Base-by-base conservation (phyloP, 2,888 invertebrate genomes). In the Acrocyrtus sp. region DNA sequence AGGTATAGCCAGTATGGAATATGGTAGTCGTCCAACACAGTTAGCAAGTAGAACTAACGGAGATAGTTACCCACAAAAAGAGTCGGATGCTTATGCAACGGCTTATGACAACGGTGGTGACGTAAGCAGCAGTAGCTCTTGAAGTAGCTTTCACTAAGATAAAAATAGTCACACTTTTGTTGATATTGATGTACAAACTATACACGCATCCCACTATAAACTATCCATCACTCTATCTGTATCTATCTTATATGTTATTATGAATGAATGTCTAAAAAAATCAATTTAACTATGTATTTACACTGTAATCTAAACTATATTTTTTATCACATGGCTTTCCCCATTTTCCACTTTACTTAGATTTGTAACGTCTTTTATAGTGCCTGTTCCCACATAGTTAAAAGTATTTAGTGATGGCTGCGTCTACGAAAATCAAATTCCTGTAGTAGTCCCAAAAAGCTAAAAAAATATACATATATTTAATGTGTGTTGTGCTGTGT, bases 1-100 rank as follows among this genome's bases (percentile, higher is more conserved):
- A 66, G 66, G 66, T 66, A 66, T 66, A 24, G 26, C 48, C 56
- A 57, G 41, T 57, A 26, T 66, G 45, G 66, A 66, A 41, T 66
- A 66, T 57, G 66, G 66, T 66, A 66, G 57, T 66, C 66, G 66
- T 24, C 66, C 66, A 22, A 66, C 66, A 66, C 66, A 66, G 27
- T 57, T 66, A 50, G n/a, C n/a, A n/a, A 66, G 66, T 66, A 66
- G 66, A 57, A 66, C 48, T 65, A 66, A 66, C 57, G 66, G 66
- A 66, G 66, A 66, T 66, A 66, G 66, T 56, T 66, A 53, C 41
- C 66, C 66, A 66, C 66, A 66, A 66, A 66, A 66, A 66, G 66
- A 66, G 66, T 66, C 66, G 57, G 66, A 66, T 57, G 66, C 66
- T 56, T 66, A 66, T 66, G 66, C 66, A 57, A 48, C 65, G 56